Evolutionary conservation across 1,140 invertebrate genomes (phyloP), one percentile per base, ranked within the genome.

Genomic region (Aporrectodea caliginosa): DNA sequence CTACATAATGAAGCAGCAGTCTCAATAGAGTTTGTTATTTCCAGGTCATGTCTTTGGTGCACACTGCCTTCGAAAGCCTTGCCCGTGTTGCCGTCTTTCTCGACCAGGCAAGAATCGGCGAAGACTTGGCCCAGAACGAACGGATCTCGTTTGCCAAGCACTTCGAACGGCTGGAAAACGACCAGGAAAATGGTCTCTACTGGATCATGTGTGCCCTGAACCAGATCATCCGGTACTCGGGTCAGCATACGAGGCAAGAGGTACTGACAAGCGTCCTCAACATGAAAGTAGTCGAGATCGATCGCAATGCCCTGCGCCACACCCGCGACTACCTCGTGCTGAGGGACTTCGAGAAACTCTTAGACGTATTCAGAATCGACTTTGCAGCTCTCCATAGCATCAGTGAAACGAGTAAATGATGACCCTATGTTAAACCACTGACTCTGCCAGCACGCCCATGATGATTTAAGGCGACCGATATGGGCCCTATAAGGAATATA

Each of bases 271-370:
- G 31, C 35, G 29, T 77, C 35, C 35, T 77, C 34, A 30, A 31
- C 35, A 30, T 77, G 16, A 31, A 77, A 27, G 29, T 77, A 43
- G 34, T 29, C 35, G 75, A 77, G 29, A 68, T 77, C 35, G 32
- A 34, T 27, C 31, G 30, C 27, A 34, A 58, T 6, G 27, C 58
- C 33, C 35, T 58, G 34, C 2, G 75, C 14, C 75, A 69, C 75
- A 27, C 32, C 22, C 75, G 75, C 58, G 75, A 77, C 32, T 77
- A 77, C 43, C 35, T 77, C 75, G 68, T 77, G n/a, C 35, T 77
- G 35, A 35, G 75, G 16, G 75, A 77, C 32, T 35, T 75, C 34
- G 33, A 75, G 73, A 75, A 75, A 33, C 33, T 75, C 33, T 33
- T 75, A 1, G 33, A 75, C 73, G 43, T 29, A 27, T 27, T 75